Conservation (phyloP, 1,140 invertebrate genomes). For the Ganaspis sp. region DNA sequence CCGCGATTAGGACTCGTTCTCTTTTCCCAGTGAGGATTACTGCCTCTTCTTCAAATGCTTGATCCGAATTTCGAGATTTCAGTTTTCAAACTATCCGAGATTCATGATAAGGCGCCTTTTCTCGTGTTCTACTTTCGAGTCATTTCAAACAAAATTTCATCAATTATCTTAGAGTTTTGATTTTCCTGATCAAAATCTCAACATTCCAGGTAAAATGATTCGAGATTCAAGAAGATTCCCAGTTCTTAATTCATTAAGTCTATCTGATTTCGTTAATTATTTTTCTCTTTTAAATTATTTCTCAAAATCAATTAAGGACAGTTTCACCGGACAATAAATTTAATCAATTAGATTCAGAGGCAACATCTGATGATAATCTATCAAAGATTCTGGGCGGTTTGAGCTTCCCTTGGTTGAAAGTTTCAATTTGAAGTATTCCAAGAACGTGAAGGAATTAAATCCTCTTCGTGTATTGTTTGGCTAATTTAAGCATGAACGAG, state of each 20-base stretch:
- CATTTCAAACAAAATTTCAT: conserved; percentile 1
- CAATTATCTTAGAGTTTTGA: too few species aligned
- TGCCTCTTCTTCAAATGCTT: conserved; percentile 42
- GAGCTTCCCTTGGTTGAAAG: background rate
- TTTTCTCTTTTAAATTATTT: too few species aligned
- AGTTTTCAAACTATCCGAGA: conserved; percentile 46
- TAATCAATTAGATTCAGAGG: too few species aligned
- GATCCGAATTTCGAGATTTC: conserved; percentile 50
- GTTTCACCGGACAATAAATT: too few species aligned
- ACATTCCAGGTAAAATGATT: too few species aligned
- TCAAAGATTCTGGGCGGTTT: too few species aligned
- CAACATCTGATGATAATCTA: too few species aligned
- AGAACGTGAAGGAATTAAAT: background rate
- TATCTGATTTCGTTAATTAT: too few species aligned
- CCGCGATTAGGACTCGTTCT: conserved; percentile 52
- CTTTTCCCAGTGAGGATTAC: conserved; percentile 42
- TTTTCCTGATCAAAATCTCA: too few species aligned
- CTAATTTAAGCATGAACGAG: background rate
- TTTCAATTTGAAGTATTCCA: background rate
- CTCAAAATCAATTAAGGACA: too few species aligned
- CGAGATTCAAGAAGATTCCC: too few species aligned
- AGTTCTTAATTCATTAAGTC: too few species aligned
- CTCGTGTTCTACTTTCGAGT: background rate
- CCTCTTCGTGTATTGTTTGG: background rate
- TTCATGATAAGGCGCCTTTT: conserved; percentile 42